Percentiles rank a stretch among this genome's conserved stretches.
phyloP scores from a whole-genome alignment of 2,797 vertebrate genomes.

The Pseudochaenichthys georgianus region DNA sequence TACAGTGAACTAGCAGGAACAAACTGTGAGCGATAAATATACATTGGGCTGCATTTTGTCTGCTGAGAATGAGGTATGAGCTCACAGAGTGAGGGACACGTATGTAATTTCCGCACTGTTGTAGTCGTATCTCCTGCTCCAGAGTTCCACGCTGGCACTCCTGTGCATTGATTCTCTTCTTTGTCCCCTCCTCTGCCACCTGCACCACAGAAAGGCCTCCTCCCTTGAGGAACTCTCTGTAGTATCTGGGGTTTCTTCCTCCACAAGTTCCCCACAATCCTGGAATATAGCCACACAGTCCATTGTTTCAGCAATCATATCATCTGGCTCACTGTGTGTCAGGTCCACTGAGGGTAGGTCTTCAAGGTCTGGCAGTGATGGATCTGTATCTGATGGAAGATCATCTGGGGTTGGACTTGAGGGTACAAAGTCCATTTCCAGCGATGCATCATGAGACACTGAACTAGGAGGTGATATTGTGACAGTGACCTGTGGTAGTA shows the following conservation, averaged over 20 bases:
- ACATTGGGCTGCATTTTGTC: constrained; percentile 77
- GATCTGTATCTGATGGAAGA: constrained; percentile 36
- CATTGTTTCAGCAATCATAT: constrained; percentile 55
- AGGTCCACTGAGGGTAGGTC: constrained; percentile 52
- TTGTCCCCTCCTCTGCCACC: constrained; percentile 81
- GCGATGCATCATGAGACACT: constrained; percentile 74
- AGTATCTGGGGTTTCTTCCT: constrained; percentile 57
- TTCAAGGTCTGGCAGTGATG: constrained; percentile 47
- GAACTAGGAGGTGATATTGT: constrained; percentile 82
- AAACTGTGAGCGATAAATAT: constrained; percentile 51
- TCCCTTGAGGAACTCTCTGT: constrained; percentile 63
- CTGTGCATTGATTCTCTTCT: constrained; percentile 69
- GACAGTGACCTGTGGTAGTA: constrained; percentile 69
- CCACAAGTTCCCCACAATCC: constrained; percentile 50
- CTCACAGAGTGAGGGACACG: constrained; percentile 85
- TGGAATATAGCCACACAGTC: constrained; percentile 59
- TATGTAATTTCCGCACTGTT: constrained; percentile 89
- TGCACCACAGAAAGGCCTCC: constrained; percentile 82
- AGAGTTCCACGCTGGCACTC: constrained; percentile 86
- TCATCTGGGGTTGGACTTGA: constrained; percentile 55
- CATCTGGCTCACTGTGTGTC: constrained; percentile 59
- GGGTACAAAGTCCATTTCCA: constrained; percentile 71
- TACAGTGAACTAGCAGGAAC: constrained; percentile 57
- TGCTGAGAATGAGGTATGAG: constrained; percentile 75
- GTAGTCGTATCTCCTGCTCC: constrained; percentile 85